Evolutionary conservation across 2,113 vertebrate genomes (phyloP).

Genomic region (Columba janthina): DNA sequence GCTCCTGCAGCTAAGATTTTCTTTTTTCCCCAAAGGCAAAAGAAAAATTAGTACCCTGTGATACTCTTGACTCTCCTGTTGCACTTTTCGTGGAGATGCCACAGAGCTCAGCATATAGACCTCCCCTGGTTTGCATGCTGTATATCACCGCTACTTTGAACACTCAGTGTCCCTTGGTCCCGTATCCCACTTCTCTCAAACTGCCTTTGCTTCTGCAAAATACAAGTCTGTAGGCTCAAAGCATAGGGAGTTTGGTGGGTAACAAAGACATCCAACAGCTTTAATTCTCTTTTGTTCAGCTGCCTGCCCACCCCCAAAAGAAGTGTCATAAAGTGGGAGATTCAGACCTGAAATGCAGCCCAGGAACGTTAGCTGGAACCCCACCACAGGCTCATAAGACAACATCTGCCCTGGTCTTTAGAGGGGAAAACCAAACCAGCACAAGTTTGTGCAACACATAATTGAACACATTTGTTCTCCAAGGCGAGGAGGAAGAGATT

Average conservation of each 20-base stretch:
- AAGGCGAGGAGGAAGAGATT: background rate
- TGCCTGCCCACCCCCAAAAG: background rate
- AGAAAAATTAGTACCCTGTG: background rate
- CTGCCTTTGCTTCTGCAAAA: background rate
- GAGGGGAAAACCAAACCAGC: background rate
- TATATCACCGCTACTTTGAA: background rate
- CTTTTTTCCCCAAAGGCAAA: background rate
- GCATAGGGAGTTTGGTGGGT: accelerated
- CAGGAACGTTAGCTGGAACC: background rate
- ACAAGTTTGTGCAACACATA: background rate
- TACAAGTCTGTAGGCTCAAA: accelerated
- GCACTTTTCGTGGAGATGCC: background rate
- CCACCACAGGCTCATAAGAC: background rate
- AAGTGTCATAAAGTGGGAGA: background rate
- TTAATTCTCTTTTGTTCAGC: background rate
- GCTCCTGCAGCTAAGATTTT: background rate
- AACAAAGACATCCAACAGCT: background rate
- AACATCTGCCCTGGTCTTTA: background rate
- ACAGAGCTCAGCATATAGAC: background rate
- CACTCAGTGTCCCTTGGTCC: background rate
- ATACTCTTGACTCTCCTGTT: background rate
- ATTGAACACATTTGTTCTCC: constrained; percentile 2
- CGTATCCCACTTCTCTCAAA: background rate
- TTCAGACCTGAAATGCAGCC: background rate
- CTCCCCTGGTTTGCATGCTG: background rate